phyloP scores from a whole-genome alignment of 2,888 invertebrate species.

The Sthenelais limicola region DNA sequence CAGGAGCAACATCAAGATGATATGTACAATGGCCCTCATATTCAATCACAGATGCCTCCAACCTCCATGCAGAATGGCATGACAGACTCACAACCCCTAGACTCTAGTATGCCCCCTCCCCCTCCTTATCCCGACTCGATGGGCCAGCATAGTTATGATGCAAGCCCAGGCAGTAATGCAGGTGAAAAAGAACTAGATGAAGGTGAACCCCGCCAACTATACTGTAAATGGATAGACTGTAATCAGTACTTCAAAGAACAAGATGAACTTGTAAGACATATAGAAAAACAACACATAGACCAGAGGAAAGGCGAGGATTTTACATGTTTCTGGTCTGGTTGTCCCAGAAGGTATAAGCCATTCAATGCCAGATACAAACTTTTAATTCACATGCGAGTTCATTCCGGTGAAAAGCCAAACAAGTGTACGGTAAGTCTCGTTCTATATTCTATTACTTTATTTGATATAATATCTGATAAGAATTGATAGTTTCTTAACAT shows the following conservation, averaged over 20 bases:
- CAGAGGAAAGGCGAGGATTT: conserved; percentile 71
- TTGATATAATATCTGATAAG: neutral
- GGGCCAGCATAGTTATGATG: conserved; percentile 40
- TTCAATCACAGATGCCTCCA: neutral
- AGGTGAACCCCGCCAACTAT: conserved; percentile 53
- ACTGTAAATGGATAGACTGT: conserved; percentile 71
- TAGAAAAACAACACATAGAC: conserved; percentile 71
- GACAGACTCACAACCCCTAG: conserved; percentile 37
- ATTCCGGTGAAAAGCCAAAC: conserved; percentile 72
- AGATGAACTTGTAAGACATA: conserved; percentile 70
- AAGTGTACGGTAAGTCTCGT: conserved; percentile 69
- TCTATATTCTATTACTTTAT: neutral
- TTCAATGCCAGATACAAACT: conserved; percentile 72
- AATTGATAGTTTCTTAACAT: neutral
- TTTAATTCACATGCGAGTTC: conserved; percentile 72
- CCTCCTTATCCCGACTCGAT: conserved; percentile 64
- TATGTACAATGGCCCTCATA: neutral
- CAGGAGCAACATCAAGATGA: conserved; percentile 25
- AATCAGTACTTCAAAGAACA: conserved; percentile 65
- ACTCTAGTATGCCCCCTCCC: conserved; percentile 59
- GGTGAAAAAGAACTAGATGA: conserved; percentile 53
- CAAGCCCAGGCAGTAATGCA: conserved; percentile 9
- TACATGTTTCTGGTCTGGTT: conserved; percentile 71
- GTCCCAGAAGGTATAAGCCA: conserved; percentile 68
- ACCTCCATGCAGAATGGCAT: neutral